These are phyloP conservation scores for Microctonus hyperodae DNA, from an alignment of 2,888 invertebrate genomes.

Conservation along the genomic window DNA sequence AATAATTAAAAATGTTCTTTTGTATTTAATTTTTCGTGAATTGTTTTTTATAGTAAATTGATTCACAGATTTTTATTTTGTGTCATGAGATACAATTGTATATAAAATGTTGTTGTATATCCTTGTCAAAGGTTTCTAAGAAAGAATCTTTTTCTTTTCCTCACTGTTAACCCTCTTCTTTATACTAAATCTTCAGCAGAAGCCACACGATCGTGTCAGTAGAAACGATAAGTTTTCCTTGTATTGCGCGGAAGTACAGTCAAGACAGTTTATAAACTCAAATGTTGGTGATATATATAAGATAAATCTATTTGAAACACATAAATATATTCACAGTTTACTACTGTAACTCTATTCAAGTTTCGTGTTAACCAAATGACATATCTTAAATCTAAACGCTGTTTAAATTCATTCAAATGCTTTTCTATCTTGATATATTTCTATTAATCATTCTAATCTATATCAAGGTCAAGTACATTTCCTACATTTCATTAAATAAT, in stretches of 20 bases:
- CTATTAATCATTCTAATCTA: not conserved
- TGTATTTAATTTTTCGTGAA: not conserved
- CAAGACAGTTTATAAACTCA: not conserved
- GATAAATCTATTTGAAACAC: not conserved
- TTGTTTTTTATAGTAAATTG: not conserved
- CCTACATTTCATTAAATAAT: not conserved
- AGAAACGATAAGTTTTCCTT: conserved; percentile 11
- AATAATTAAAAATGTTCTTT: not conserved
- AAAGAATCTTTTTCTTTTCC: not conserved
- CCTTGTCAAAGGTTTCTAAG: not conserved
- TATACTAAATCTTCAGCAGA: conserved; percentile 8
- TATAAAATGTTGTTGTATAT: not conserved
- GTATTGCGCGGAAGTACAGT: not conserved
- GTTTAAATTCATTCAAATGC: not conserved
- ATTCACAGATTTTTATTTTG: not conserved
- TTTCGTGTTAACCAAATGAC: not conserved
- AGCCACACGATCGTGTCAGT: conserved; percentile 11
- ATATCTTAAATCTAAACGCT: not conserved
- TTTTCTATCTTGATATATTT: not conserved
- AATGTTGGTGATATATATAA: not conserved
- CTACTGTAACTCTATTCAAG: not conserved
- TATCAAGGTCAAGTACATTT: not conserved
- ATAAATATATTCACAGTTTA: not conserved
- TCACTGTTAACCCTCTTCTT: not conserved
- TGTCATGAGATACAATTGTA: not conserved